These are phyloP conservation scores for Galeruca laticollis DNA, from an alignment of 2,888 invertebrate genomes.

Conservation along the genomic window DNA sequence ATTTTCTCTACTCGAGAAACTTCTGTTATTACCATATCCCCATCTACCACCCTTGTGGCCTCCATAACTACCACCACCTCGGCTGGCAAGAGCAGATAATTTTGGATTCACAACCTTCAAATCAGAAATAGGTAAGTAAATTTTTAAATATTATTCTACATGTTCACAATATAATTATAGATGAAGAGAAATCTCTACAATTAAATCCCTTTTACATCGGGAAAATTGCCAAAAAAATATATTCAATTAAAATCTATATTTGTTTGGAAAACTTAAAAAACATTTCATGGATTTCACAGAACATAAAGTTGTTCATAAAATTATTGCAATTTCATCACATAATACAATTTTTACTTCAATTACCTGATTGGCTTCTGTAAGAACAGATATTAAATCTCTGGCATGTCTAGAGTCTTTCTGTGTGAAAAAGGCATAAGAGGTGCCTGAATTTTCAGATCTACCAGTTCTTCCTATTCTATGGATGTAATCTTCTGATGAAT, in stretches of 20 bases:
- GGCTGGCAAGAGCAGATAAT: constrained; percentile 81
- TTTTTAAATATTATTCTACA: neutral
- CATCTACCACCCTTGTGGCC: constrained; percentile 65
- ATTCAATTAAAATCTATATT: too few relatives aligned
- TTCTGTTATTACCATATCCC: constrained; percentile 56
- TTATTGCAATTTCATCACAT: too few relatives aligned
- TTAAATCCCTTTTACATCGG: too few relatives aligned
- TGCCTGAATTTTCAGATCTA: constrained; percentile 86
- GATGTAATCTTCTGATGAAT: constrained; percentile 95
- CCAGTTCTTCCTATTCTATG: constrained; percentile 96
- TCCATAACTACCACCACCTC: constrained; percentile 70
- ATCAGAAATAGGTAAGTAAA: constrained; percentile 27
- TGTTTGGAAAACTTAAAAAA: too few relatives aligned
- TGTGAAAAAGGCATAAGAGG: constrained; percentile 96
- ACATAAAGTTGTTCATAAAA: too few relatives aligned
- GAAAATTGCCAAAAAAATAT: too few relatives aligned
- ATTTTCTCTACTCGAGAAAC: constrained; percentile 32
- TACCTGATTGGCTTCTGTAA: constrained; percentile 91
- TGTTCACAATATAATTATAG: neutral
- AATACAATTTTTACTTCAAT: too few relatives aligned
- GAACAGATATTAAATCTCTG: constrained; percentile 87
- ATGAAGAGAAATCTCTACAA: too few relatives aligned
- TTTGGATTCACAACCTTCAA: constrained; percentile 85
- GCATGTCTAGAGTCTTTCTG: constrained; percentile 89
- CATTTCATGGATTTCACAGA: too few relatives aligned